Conservation (phyloP, 2,888 invertebrate genomes). For the Eristalis tenax region DNA sequence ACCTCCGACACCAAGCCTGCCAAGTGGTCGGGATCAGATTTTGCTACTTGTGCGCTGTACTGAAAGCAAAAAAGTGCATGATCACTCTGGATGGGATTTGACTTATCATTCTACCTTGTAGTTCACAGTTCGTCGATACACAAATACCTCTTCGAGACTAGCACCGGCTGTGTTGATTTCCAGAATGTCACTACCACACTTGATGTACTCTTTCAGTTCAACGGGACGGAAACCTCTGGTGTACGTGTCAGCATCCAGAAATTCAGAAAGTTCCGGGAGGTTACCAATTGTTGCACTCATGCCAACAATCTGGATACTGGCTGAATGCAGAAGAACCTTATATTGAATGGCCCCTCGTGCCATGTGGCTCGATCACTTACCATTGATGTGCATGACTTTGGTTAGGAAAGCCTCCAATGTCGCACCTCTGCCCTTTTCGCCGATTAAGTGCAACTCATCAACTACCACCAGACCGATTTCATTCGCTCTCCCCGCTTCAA, state of each 20-base stretch:
- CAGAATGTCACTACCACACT: slow-evolving; percentile 85
- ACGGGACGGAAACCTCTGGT: slow-evolving; percentile 94
- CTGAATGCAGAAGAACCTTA: slow-evolving; percentile 77
- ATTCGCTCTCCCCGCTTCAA: slow-evolving; percentile 88
- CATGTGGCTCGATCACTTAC: slow-evolving; percentile 81
- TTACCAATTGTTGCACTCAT: slow-evolving; percentile 99
- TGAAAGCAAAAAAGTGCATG: slow-evolving; percentile 76
- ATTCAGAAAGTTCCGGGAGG: slow-evolving; percentile 89
- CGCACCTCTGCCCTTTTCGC: slow-evolving; percentile 92
- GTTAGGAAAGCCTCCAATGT: slow-evolving; percentile 91
- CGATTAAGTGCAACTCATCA: slow-evolving; percentile 96
- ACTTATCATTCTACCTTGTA: slow-evolving; percentile 78
- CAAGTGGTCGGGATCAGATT: slow-evolving; percentile 90
- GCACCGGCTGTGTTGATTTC: slow-evolving; percentile 82
- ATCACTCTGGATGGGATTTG: background rate
- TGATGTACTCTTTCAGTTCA: slow-evolving; percentile 90
- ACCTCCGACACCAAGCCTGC: slow-evolving; percentile 91
- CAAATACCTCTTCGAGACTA: slow-evolving; percentile 83
- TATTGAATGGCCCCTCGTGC: slow-evolving; percentile 32
- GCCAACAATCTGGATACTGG: slow-evolving; percentile 91
- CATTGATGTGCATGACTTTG: slow-evolving; percentile 87
- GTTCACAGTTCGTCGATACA: slow-evolving; percentile 82
- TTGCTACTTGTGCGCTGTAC: slow-evolving; percentile 84
- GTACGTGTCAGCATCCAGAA: slow-evolving; percentile 91
- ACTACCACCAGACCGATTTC: slow-evolving; percentile 91